These are phyloP conservation scores for Sebastes oblongus DNA, from an alignment of 2,797 vertebrate species.

Conservation along the genomic window DNA sequence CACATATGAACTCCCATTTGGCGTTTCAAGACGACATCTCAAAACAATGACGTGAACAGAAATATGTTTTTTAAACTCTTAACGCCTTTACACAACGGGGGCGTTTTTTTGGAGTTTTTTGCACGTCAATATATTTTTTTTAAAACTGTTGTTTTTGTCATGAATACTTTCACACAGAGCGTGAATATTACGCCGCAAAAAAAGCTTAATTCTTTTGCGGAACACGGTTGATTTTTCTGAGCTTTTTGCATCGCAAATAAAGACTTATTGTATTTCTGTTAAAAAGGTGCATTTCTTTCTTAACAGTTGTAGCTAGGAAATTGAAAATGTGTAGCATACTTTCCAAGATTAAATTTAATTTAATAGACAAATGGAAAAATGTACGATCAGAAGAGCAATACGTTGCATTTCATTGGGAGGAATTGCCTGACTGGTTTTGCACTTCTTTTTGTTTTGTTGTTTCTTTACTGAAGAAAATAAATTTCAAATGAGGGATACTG, in stretches of 20 bases:
- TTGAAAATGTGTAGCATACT: neutral
- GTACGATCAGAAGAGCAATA: neutral
- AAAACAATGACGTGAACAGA: neutral
- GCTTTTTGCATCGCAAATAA: no score
- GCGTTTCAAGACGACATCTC: neutral
- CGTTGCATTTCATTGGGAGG: neutral
- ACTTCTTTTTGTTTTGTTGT: neutral
- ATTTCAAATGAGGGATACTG: neutral
- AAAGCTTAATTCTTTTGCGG: no score
- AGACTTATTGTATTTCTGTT: neutral
- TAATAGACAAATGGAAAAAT: neutral
- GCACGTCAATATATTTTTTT: no score
- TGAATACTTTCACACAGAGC: no score
- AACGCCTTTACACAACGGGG: no score
- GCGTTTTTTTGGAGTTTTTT: no score
- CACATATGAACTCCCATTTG: no score
- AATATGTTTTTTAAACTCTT: neutral
- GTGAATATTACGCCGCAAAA: no score
- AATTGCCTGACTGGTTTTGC: neutral
- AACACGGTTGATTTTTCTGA: no score
- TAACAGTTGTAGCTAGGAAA: neutral
- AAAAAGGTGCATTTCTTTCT: neutral
- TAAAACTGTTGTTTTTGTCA: no score
- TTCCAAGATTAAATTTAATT: neutral
- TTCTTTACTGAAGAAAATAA: neutral